phyloP scores from a whole-genome alignment of 92 coral and sea anemone genomes.

The Pocillopora grandis region DNA sequence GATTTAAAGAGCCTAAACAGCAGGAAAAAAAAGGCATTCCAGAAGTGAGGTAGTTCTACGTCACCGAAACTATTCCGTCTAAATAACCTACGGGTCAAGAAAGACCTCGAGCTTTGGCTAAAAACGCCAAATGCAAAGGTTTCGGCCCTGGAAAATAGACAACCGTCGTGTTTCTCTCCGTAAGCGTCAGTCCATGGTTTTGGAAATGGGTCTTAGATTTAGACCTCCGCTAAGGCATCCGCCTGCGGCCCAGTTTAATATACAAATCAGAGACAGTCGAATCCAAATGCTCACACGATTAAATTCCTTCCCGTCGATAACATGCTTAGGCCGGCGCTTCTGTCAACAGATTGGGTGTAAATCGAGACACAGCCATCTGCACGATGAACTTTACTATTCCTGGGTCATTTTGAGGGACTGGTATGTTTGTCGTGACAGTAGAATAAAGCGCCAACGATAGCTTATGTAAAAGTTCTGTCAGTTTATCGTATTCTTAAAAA shows the following conservation, averaged over 20 bases:
- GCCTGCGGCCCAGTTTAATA: constrained; percentile 55
- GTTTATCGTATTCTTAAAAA: no score
- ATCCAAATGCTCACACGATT: constrained; percentile 30
- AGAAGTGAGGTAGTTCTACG: background rate
- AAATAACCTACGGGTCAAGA: background rate
- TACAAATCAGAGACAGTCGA: constrained; percentile 54
- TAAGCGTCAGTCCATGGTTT: constrained; percentile 40
- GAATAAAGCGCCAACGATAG: background rate
- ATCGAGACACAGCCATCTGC: constrained; percentile 32
- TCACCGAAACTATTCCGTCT: background rate
- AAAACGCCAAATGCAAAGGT: constrained; percentile 41
- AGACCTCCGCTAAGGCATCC: constrained; percentile 61
- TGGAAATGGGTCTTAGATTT: constrained; percentile 57
- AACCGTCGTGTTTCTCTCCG: constrained; percentile 27
- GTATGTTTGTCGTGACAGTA: background rate
- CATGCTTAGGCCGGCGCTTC: constrained; percentile 43
- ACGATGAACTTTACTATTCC: constrained; percentile 25
- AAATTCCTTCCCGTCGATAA: constrained; percentile 40
- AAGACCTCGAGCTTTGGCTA: background rate
- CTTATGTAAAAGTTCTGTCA: background rate
- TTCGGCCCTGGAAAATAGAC: constrained; percentile 46
- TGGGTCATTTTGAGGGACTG: constrained; percentile 36
- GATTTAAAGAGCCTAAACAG: background rate
- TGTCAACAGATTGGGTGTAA: constrained; percentile 34
- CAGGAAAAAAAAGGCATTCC: background rate